phyloP scores from a whole-genome alignment of 1,140 invertebrate species.

The Scylla paramamosain region DNA sequence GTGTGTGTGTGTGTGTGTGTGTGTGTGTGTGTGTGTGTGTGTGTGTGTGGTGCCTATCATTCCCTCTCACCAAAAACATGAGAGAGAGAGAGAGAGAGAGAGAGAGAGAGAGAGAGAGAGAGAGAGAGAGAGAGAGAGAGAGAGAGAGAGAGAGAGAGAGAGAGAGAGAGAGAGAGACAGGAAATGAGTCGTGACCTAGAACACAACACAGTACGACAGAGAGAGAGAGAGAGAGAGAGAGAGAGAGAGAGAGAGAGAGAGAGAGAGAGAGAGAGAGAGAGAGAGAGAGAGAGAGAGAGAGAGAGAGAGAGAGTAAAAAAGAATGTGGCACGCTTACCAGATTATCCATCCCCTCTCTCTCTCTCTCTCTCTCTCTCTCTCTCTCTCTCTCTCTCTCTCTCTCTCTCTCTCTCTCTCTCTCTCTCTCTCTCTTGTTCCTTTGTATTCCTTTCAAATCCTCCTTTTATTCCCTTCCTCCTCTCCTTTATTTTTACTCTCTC shows the following conservation, averaged over 20 bases:
- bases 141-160: background rate
- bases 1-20: conserved; percentile 20
- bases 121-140: background rate
- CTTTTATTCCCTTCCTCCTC: background rate
- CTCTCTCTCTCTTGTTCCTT: background rate
- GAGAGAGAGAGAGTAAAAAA: too few relatives aligned
- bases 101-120: background rate
- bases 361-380: background rate
- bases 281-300: background rate
- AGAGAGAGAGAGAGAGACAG: background rate
- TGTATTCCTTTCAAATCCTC: background rate
- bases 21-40: conserved; percentile 12
- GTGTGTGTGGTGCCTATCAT: background rate
- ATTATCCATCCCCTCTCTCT: background rate
- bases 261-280: background rate
- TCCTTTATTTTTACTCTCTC: too few relatives aligned
- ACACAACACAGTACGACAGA: background rate
- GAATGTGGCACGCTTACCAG: background rate
- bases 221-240: background rate
- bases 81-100: background rate
- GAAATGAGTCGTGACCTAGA: background rate
- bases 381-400: background rate
- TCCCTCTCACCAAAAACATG: too few relatives aligned
- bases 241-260: background rate
- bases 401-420: background rate